phyloP scores from a whole-genome alignment of 2,113 vertebrate species.

The Lonchura striata region DNA sequence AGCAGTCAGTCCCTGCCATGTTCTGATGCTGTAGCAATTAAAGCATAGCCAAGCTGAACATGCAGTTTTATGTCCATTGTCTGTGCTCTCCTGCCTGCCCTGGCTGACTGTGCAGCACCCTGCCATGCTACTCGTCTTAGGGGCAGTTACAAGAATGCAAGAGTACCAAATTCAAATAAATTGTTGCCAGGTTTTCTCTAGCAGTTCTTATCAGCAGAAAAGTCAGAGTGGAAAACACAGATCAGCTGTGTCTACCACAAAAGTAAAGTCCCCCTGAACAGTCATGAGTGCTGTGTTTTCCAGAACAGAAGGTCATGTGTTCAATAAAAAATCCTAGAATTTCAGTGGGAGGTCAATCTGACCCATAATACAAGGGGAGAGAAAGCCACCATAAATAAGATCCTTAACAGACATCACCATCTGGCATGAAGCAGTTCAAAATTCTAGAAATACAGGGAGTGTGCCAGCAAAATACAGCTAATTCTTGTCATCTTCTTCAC shows the following conservation, averaged over 20 bases:
- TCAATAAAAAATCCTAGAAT: background rate
- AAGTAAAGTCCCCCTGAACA: background rate
- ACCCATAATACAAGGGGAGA: background rate
- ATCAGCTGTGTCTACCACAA: background rate
- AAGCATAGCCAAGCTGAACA: background rate
- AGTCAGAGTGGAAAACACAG: background rate
- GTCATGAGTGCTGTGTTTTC: background rate
- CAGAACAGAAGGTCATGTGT: background rate
- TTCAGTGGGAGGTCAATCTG: background rate
- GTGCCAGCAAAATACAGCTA: background rate
- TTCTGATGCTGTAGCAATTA: background rate
- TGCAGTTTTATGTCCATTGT: rapidly evolving
- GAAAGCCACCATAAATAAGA: background rate
- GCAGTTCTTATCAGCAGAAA: background rate
- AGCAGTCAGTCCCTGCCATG: background rate
- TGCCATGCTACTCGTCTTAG: background rate
- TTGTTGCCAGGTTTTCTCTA: background rate
- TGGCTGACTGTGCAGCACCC: background rate
- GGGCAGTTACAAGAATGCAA: background rate
- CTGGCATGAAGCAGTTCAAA: background rate
- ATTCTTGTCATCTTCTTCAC: conserved; percentile 1
- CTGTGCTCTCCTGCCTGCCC: background rate
- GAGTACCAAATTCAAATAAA: background rate
- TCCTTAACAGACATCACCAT: background rate
- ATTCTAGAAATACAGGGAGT: background rate